Conservation (phyloP, 2,797 vertebrate genomes). For the Tympanoctomys barrerae region DNA sequence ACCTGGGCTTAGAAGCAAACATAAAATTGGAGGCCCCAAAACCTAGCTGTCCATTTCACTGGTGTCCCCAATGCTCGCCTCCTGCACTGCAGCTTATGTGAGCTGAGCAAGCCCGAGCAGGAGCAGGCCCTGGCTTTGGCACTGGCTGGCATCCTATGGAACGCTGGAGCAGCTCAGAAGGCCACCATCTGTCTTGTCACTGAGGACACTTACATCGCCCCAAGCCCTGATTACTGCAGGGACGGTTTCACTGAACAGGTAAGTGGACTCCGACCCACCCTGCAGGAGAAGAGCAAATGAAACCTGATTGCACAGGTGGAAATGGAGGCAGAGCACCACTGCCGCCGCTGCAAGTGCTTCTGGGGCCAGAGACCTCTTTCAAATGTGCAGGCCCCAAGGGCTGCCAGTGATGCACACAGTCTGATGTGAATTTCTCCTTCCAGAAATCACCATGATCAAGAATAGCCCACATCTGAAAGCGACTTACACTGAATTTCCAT, state of each 20-base stretch:
- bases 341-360: rapidly evolving
- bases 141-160: conserved; percentile 91
- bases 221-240: conserved; percentile 84
- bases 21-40: neutral
- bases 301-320: neutral
- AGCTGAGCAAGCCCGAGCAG: conserved; percentile 87
- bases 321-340: neutral
- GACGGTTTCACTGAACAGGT: conserved; percentile 91
- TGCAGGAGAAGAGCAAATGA: neutral
- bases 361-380: neutral
- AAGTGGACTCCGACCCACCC: conserved; percentile 60
- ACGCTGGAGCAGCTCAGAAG: conserved; percentile 88
- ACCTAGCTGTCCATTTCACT: neutral
- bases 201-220: conserved; percentile 74
- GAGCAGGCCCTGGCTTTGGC: conserved; percentile 85
- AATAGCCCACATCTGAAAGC: neutral
- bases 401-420: neutral
- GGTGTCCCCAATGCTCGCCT: neutral
- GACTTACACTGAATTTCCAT: neutral
- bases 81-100: conserved; percentile 84
- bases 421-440: neutral
- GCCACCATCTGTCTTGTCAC: conserved; percentile 89
- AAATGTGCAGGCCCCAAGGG: neutral
- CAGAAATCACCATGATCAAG: neutral
- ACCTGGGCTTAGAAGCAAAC: neutral